phyloP scores from a whole-genome alignment of 37 sponge, comb jelly and placozoan genomes.

The Beroe ovata region DNA sequence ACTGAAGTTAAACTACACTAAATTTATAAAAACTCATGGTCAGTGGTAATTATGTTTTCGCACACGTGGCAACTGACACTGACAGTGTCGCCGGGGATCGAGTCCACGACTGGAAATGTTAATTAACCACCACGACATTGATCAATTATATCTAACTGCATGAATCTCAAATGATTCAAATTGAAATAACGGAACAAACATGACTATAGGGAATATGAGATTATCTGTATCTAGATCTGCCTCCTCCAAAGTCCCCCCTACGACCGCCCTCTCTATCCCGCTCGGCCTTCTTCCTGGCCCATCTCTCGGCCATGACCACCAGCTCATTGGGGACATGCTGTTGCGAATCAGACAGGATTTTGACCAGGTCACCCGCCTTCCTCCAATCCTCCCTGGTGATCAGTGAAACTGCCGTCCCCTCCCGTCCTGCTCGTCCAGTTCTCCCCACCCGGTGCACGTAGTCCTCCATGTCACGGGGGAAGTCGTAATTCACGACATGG shows the following conservation, averaged over 20 bases:
- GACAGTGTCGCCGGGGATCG: no score
- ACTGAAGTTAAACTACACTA: no score
- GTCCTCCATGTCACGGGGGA: slow-evolving; percentile 91
- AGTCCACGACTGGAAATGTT: no score
- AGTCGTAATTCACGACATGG: slow-evolving; percentile 95
- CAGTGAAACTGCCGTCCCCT: slow-evolving; percentile 84
- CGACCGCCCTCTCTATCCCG: slow-evolving; percentile 65
- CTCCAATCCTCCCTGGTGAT: slow-evolving; percentile 92
- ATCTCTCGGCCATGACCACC: slow-evolving; percentile 86
- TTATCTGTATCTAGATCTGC: background rate
- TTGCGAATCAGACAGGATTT: slow-evolving; percentile 79
- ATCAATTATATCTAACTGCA: no score
- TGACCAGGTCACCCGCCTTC: slow-evolving; percentile 77
- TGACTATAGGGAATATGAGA: no score
- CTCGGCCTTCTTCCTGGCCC: slow-evolving; percentile 72
- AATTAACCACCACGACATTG: no score
- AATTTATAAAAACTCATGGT: no score
- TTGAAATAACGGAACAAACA: no score
- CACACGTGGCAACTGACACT: no score
- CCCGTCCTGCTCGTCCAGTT: slow-evolving; percentile 95
- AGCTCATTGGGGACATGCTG: slow-evolving; percentile 94
- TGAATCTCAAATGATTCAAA: no score
- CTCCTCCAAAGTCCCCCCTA: slow-evolving; percentile 18
- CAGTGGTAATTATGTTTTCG: no score
- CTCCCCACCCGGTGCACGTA: slow-evolving; percentile 95